Evolutionary conservation across 2,888 invertebrate genomes (phyloP).

Genomic region (Neoaliturus tenellus): DNA sequence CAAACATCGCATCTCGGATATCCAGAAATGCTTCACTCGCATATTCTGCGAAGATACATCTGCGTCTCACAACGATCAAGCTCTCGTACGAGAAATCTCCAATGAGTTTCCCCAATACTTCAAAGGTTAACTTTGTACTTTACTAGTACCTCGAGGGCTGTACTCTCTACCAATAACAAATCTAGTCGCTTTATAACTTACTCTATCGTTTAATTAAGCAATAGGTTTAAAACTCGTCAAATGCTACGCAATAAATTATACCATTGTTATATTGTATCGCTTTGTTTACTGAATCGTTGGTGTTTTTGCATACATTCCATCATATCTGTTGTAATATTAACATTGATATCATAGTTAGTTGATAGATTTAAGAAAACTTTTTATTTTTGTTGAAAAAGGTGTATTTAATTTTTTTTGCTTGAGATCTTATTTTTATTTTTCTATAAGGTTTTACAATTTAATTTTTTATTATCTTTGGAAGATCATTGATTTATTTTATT

Average conservation of each 20-base stretch:
- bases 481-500: not conserved
- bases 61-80: constrained; percentile 84
- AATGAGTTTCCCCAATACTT: constrained; percentile 87
- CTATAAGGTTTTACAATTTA: not conserved
- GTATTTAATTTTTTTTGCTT: not conserved
- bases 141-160: constrained; percentile 73
- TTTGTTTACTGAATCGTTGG: not conserved
- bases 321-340: constrained; percentile 16
- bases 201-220: constrained; percentile 27
- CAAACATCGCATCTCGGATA: constrained; percentile 86
- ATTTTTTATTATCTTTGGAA: not conserved
- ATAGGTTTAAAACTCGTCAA: constrained; percentile 28
- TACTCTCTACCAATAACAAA: not conserved
- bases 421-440: not conserved
- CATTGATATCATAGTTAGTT: not conserved
- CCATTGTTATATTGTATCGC: not conserved
- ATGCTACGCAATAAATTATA: constrained; percentile 23
- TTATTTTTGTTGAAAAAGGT: not conserved
- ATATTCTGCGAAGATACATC: constrained; percentile 91
- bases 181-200: constrained; percentile 47
- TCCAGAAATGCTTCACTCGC: constrained; percentile 88
- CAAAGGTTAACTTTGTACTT: constrained; percentile 65
- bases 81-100: constrained; percentile 86
- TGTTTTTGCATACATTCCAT: constrained; percentile 32
- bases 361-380: not conserved